phyloP scores from a whole-genome alignment of 2,888 invertebrate species.

The Apoda limacodes region DNA sequence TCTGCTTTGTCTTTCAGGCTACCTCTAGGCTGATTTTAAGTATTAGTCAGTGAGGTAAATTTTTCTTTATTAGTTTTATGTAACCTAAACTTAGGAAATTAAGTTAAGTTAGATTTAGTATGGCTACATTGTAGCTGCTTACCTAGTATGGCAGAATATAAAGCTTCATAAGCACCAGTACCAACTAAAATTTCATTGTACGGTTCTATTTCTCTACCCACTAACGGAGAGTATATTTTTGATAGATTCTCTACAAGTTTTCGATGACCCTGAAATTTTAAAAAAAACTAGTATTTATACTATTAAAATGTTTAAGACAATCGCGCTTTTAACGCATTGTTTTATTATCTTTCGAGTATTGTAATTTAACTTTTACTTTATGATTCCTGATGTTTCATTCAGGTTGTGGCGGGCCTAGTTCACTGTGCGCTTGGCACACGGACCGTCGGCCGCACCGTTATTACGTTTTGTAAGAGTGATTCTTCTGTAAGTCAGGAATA shows the following conservation, averaged over 20 bases:
- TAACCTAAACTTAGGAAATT: background rate
- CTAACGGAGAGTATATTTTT: slow-evolving; percentile 85
- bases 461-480: too few species aligned
- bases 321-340: too few species aligned
- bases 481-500: too few species aligned
- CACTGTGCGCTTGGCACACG: too few species aligned
- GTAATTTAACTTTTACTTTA: too few species aligned
- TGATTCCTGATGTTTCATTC: too few species aligned
- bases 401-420: too few species aligned
- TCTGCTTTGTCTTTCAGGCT: too few species aligned
- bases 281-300: too few species aligned
- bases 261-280: slow-evolving; percentile 93
- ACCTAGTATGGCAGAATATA: slow-evolving; percentile 85
- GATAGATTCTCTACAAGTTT: slow-evolving; percentile 86
- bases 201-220: slow-evolving; percentile 83
- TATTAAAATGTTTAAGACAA: too few species aligned
- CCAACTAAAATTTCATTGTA: slow-evolving; percentile 90
- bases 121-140: slow-evolving; percentile 12
- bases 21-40: background rate
- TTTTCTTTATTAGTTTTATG: background rate
- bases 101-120: background rate
- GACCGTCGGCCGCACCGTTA: too few species aligned
- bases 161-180: slow-evolving; percentile 93
- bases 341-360: too few species aligned
- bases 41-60: background rate